Evolutionary conservation across 2,888 invertebrate species (phyloP).

Genomic region (Labia minor): DNA sequence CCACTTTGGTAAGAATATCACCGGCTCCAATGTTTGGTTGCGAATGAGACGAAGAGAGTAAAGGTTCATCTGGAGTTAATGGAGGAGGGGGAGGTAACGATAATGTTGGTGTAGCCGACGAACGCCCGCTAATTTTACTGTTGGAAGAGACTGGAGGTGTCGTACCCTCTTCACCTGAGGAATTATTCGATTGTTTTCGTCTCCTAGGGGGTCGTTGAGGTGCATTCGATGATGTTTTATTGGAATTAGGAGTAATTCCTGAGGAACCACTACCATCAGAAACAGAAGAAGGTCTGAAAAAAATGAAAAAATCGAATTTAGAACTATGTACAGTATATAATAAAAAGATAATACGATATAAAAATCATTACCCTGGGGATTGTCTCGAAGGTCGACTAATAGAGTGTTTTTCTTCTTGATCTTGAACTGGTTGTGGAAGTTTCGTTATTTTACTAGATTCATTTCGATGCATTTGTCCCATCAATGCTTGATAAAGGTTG

Average conservation of each 20-base stretch:
- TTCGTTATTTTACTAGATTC: conserved; percentile 31
- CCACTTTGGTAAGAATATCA: conserved; percentile 74
- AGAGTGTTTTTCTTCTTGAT: too few species aligned
- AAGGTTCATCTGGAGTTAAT: conserved; percentile 19
- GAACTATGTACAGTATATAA: too few species aligned
- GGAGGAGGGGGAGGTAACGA: background rate
- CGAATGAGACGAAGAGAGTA: conserved; percentile 15
- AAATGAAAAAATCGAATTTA: background rate
- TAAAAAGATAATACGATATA: too few species aligned
- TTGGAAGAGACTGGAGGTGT: background rate
- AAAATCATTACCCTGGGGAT: too few species aligned
- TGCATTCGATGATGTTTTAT: background rate
- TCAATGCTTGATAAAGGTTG: conserved; percentile 76
- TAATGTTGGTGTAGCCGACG: background rate
- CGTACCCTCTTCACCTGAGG: conserved; percentile 39
- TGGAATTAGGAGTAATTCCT: background rate
- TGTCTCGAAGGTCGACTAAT: too few species aligned
- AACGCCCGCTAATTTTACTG: background rate
- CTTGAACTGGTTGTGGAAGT: too few species aligned
- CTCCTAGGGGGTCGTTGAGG: conserved; percentile 50
- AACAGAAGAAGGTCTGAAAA: background rate
- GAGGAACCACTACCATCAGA: background rate
- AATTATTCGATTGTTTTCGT: conserved; percentile 56
- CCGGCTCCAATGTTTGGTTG: conserved; percentile 50
- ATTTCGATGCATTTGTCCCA: conserved; percentile 59